These are phyloP conservation scores for Drosophila affinis DNA, from an alignment of 2,888 invertebrate species.

Conservation along the genomic window DNA sequence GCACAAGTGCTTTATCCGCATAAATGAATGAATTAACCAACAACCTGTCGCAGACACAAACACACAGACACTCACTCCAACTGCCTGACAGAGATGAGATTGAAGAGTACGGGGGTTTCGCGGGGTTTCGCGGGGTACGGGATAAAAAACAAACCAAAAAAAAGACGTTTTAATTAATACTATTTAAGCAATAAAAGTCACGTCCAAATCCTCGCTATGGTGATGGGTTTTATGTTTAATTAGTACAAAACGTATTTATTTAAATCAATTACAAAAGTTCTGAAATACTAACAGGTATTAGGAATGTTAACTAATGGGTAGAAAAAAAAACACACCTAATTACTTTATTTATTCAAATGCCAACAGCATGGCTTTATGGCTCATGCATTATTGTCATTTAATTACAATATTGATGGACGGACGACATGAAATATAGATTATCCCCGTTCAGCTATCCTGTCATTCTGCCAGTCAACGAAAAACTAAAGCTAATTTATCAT, in stretches of 20 bases:
- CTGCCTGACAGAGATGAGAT: slow-evolving; percentile 16
- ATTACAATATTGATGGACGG: slow-evolving; percentile 12
- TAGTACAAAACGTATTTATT: slow-evolving; percentile 20
- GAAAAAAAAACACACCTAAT: slow-evolving; percentile 11
- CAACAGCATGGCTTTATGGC: background rate
- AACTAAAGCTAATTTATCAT: slow-evolving; percentile 9
- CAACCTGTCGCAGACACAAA: slow-evolving; percentile 52
- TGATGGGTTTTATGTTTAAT: slow-evolving; percentile 23
- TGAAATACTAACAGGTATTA: background rate
- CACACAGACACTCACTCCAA: slow-evolving; percentile 16
- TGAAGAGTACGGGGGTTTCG: background rate
- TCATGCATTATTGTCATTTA: slow-evolving; percentile 7
- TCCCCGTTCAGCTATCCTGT: background rate
- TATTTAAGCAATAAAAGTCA: slow-evolving; percentile 39
- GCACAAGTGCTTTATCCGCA: slow-evolving; percentile 49
- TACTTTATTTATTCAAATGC: slow-evolving; percentile 22
- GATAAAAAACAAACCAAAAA: slow-evolving; percentile 1
- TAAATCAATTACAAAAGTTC: slow-evolving; percentile 34
- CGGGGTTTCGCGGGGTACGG: no score
- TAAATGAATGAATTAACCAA: slow-evolving; percentile 59
- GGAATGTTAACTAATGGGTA: background rate
- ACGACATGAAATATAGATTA: slow-evolving; percentile 8
- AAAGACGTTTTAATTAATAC: slow-evolving; percentile 17
- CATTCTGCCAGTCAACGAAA: background rate
- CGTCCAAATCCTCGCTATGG: background rate